A percentile compares a stretch with the other conserved stretches of the same genome.
Evolutionary conservation across 2,888 invertebrate genomes (phyloP).

Genomic region (Malachius bipustulatus): DNA sequence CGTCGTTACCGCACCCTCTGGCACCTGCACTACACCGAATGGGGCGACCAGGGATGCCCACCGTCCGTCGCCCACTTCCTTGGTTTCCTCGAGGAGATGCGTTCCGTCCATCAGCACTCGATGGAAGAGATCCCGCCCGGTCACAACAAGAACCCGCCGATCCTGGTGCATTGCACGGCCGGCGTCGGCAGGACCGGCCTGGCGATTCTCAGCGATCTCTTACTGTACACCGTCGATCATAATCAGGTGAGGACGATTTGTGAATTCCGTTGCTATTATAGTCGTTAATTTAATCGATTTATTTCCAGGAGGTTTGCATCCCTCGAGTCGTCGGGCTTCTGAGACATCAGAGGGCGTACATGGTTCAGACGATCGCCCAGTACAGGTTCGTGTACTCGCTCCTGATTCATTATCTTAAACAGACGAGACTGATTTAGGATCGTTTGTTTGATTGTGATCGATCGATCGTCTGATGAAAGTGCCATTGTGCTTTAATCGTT

Average conservation of each 20-base stretch:
- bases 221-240: conserved; percentile 71
- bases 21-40: conserved; percentile 71
- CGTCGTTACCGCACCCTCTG: conserved; percentile 54
- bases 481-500: too few relatives aligned
- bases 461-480: too few relatives aligned
- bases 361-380: conserved; percentile 80
- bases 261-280: neutral
- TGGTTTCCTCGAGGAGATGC: conserved; percentile 77
- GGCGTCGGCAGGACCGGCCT: conserved; percentile 70
- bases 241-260: conserved; percentile 49
- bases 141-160: conserved; percentile 59
- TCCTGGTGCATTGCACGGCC: conserved; percentile 65
- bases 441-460: conserved; percentile 13
- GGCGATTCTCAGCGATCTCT: conserved; percentile 63
- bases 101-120: conserved; percentile 65
- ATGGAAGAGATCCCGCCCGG: conserved; percentile 53
- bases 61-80: conserved; percentile 54
- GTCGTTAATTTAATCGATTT: conserved; percentile 1
- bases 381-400: conserved; percentile 81
- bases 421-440: conserved; percentile 69
- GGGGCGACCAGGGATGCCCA: conserved; percentile 47
- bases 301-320: conserved; percentile 68
- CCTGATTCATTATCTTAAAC: conserved; percentile 73
- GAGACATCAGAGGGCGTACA: conserved; percentile 77
- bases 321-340: conserved; percentile 68